These are phyloP conservation scores for Zele albiditarsus DNA, from an alignment of 2,888 invertebrate genomes.

Conservation along the genomic window DNA sequence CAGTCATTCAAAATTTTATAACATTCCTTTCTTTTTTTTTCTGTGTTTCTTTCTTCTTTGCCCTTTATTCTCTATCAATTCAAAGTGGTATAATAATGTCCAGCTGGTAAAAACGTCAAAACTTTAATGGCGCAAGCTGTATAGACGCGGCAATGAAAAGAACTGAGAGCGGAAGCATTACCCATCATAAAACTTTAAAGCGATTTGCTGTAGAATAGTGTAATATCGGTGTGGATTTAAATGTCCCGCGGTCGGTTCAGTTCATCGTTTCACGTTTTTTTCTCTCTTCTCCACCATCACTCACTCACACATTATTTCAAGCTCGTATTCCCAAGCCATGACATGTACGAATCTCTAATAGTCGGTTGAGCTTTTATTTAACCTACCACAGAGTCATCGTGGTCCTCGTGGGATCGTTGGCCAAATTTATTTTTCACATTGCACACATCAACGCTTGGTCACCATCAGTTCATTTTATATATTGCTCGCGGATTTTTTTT, in stretches of 20 bases:
- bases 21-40: neutral
- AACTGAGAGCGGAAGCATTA: conserved; percentile 59
- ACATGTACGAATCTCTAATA: conserved; percentile 45
- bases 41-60: neutral
- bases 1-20: neutral
- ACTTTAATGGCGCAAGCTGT: conserved; percentile 62
- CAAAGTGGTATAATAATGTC: neutral
- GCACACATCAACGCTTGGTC: conserved; percentile 18
- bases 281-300: conserved; percentile 14
- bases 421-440: conserved; percentile 46
- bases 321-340: conserved; percentile 39
- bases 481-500: neutral
- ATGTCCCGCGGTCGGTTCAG: conserved; percentile 40
- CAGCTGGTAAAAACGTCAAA: conserved; percentile 26
- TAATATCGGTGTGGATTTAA: conserved; percentile 44
- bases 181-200: conserved; percentile 67
- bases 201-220: conserved; percentile 61
- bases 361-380: conserved; percentile 50
- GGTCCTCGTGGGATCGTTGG: conserved; percentile 14
- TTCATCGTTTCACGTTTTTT: conserved; percentile 14
- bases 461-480: conserved; percentile 21
- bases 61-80: neutral
- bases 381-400: conserved; percentile 25
- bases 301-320: conserved; percentile 36
- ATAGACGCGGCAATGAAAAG: conserved; percentile 42